Evolutionary conservation across 2,797 vertebrate genomes (phyloP).

Genomic region (Enteromius anoplus): DNA sequence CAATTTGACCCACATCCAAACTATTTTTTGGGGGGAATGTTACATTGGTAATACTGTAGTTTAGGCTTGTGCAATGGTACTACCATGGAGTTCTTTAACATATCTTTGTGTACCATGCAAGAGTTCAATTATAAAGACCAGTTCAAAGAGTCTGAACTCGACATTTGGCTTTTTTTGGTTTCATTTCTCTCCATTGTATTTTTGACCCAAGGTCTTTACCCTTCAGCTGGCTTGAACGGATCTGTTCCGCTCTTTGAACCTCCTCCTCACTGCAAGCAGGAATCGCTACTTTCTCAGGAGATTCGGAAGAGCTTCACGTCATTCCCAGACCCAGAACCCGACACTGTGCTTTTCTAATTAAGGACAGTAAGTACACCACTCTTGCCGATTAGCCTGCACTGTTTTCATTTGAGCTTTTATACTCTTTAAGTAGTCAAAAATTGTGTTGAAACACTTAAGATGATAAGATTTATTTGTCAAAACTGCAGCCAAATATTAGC

Average conservation of each 20-base stretch:
- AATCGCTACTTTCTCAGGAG: constrained; percentile 62
- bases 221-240: constrained; percentile 62
- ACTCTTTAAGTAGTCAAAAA: background rate
- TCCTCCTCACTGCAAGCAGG: constrained; percentile 60
- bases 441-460: background rate
- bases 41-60: background rate
- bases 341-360: constrained; percentile 78
- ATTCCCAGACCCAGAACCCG: constrained; percentile 69
- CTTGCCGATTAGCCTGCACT: background rate
- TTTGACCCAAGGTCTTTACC: constrained; percentile 62
- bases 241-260: constrained; percentile 50
- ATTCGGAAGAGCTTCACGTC: constrained; percentile 62
- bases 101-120: background rate
- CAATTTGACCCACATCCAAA: background rate
- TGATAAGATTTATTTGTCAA: constrained; percentile 2
- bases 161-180: background rate
- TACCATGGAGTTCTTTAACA: background rate
- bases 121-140: constrained; percentile 3
- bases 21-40: background rate
- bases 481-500: background rate
- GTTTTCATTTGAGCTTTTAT: background rate
- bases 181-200: constrained; percentile 25
- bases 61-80: background rate
- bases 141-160: background rate
- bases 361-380: constrained; percentile 25